Base-by-base conservation (phyloP, 2,888 invertebrate species). In the Thereva nobilitata region DNA sequence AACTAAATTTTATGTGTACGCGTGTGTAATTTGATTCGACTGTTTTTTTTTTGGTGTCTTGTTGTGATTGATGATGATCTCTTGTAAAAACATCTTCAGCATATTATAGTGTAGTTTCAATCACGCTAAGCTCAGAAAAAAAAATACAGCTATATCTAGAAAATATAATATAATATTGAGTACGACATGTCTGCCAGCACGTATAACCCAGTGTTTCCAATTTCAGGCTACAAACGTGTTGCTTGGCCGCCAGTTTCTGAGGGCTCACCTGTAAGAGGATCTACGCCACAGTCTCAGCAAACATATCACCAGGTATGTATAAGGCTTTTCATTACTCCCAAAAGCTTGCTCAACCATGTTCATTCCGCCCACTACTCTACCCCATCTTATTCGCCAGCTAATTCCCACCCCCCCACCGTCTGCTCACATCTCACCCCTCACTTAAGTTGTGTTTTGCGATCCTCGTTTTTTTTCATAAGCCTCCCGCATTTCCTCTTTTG, bases 171-270 rank as follows among this genome's bases (percentile, higher is more conserved):
- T 23, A 23, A 23, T 23, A 38, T 42, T 37, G 57, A 47, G 57
- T 61, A 37, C 34, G 34, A 40, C 34, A 47, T 59, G 40, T 50
- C n/a, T 61, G 40, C 49, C 44, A 44, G 23, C 12, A 8, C 23
- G 12, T 59, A 61, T 61, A 61, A 61, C 50, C 50, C 49, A 37
- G 50, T 41, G 40, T 61, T 61, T 34, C 61, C 44, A 79, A 79
- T 85, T 85, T 9, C 83, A 92, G 92, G 89, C 80, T 86, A 89
- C 75, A 93, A 91, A 84, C 87, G 91, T 83, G 92, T 93, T 76
- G 90, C 91, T 81, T 93, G 93, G 93, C 93, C 93, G 72, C 92
- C 92, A 74, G 86, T 86, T 73, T 83, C 84, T 73, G 87, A 88
- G 78, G 88, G 87, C 72, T 86, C 88, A 79, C 86, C 87, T 72